Conservation (phyloP, 1,140 invertebrate species). For the Schlechtendalia chinensis region DNA sequence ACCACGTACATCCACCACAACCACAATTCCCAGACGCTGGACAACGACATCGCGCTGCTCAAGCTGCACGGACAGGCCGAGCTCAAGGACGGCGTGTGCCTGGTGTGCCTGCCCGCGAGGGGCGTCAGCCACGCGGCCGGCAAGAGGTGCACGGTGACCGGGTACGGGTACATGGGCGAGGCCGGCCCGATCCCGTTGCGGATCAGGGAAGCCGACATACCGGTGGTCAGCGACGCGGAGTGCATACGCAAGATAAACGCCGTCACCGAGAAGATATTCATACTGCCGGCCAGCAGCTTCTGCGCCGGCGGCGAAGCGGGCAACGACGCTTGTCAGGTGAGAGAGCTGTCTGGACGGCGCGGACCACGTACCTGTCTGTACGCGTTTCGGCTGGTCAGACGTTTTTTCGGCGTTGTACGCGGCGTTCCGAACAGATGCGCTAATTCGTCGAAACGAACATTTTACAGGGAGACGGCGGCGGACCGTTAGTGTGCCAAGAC, state of each 20-base stretch:
- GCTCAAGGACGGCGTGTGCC: slow-evolving; percentile 77
- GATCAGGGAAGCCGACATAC: slow-evolving; percentile 85
- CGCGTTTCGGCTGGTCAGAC: no score
- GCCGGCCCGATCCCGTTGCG: slow-evolving; percentile 85
- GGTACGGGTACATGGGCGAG: slow-evolving; percentile 94
- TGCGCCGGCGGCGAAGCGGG: slow-evolving; percentile 89
- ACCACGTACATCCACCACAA: slow-evolving; percentile 95
- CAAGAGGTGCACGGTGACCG: slow-evolving; percentile 86
- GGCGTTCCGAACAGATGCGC: no score
- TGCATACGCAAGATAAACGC: slow-evolving; percentile 89
- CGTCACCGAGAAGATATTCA: slow-evolving; percentile 91
- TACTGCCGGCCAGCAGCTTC: slow-evolving; percentile 86
- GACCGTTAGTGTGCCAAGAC: slow-evolving; percentile 86
- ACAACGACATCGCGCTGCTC: slow-evolving; percentile 92
- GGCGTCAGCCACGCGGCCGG: slow-evolving; percentile 82
- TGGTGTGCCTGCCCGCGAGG: slow-evolving; percentile 84
- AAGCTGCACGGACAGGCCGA: slow-evolving; percentile 89
- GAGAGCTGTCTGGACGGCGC: no score
- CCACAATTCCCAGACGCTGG: slow-evolving; percentile 92
- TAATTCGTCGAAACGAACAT: no score
- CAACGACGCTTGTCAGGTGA: slow-evolving; percentile 89
- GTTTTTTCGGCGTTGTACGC: no score
- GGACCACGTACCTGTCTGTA: no score
- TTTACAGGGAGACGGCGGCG: slow-evolving; percentile 81
- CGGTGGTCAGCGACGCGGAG: slow-evolving; percentile 88